phyloP scores from a whole-genome alignment of 2,113 vertebrate species.

The Misgurnus mizolepis region DNA sequence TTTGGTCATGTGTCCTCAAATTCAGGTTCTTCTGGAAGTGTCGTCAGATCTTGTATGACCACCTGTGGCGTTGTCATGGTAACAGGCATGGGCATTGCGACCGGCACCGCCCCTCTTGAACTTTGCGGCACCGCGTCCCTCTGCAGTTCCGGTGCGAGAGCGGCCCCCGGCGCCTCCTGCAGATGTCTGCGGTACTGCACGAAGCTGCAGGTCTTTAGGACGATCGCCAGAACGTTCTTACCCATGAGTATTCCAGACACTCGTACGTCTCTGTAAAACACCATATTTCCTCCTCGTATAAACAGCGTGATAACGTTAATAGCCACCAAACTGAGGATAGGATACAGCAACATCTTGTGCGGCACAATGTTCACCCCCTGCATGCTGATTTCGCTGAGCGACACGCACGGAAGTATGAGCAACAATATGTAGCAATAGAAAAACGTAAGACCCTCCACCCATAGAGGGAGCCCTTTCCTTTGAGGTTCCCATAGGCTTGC shows the following conservation, averaged over 20 bases:
- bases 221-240: constrained; percentile 60
- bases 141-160: constrained; percentile 41
- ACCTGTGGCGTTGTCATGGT: constrained; percentile 26
- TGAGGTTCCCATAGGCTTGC: constrained; percentile 63
- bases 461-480: constrained; percentile 57
- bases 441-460: constrained; percentile 62
- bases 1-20: constrained; percentile 51
- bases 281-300: constrained; percentile 57
- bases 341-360: constrained; percentile 63
- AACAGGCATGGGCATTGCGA: constrained; percentile 12
- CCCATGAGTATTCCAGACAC: constrained; percentile 61
- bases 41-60: constrained; percentile 48
- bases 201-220: constrained; percentile 56
- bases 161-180: constrained; percentile 2
- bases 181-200: constrained; percentile 55
- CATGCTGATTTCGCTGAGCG: constrained; percentile 65
- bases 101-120: constrained; percentile 3
- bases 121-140: constrained; percentile 40
- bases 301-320: constrained; percentile 61
- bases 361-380: constrained; percentile 61
- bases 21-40: constrained; percentile 40
- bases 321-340: constrained; percentile 60
- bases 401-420: constrained; percentile 61
- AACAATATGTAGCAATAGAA: constrained; percentile 63
- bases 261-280: constrained; percentile 58